Evolutionary conservation across 2,888 invertebrate genomes (phyloP).

Genomic region (Melikaiella ostensackeni): DNA sequence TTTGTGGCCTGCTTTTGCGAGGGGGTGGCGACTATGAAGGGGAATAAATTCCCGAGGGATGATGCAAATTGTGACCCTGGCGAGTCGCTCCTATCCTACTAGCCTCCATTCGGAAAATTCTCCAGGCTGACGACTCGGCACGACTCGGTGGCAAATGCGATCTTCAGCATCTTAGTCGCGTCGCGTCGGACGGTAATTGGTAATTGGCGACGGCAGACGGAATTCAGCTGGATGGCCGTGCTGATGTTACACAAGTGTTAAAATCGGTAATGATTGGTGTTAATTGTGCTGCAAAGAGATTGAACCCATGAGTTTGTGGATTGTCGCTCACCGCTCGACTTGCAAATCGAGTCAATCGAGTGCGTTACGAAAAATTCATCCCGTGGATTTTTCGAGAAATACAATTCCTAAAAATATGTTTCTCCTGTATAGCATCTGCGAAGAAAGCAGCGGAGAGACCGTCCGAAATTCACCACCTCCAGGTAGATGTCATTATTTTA

Average conservation of each 20-base stretch:
- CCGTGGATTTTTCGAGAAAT: slow-evolving; percentile 13
- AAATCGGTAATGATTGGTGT: slow-evolving; percentile 54
- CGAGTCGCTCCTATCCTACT: background rate
- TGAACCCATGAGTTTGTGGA: slow-evolving; percentile 48
- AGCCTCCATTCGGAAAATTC: background rate
- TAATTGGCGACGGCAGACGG: background rate
- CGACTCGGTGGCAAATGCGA: too few species aligned
- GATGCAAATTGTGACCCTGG: background rate
- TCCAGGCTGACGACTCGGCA: too few species aligned
- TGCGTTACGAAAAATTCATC: slow-evolving; percentile 35
- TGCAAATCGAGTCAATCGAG: slow-evolving; percentile 47
- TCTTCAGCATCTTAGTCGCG: background rate
- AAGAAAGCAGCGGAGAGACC: slow-evolving; percentile 34
- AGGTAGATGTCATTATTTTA: slow-evolving; percentile 35
- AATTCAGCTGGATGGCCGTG: background rate
- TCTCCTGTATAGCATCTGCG: slow-evolving; percentile 28
- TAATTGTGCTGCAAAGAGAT: slow-evolving; percentile 50
- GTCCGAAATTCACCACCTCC: slow-evolving; percentile 32
- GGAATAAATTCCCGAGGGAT: background rate
- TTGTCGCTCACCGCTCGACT: slow-evolving; percentile 50
- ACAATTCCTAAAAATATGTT: slow-evolving; percentile 46
- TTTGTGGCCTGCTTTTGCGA: slow-evolving; percentile 13
- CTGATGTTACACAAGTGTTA: background rate
- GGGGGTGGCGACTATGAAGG: background rate
- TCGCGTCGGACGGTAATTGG: background rate